A percentile compares a stretch with the other conserved stretches of the same genome.
These are phyloP conservation scores for Leucoptera coffeella DNA, from an alignment of 2,888 invertebrate species.

Conservation along the genomic window DNA sequence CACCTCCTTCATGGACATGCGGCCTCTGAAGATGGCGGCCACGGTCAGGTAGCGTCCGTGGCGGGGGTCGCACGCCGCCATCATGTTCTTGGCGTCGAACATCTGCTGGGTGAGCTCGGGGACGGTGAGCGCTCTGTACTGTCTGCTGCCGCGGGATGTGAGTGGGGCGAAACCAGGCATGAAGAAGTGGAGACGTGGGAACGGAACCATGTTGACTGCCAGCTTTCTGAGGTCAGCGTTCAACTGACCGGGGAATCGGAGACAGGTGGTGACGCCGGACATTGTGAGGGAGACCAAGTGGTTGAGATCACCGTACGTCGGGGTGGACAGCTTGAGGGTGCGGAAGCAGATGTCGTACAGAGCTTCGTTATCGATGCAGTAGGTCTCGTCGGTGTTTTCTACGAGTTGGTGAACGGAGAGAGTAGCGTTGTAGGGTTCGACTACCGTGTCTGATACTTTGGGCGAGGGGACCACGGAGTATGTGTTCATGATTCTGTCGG, in stretches of 20 bases:
- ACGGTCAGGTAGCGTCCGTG: conserved; percentile 89
- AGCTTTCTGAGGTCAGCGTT: conserved; percentile 91
- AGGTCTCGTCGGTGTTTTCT: conserved; percentile 87
- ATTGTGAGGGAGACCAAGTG: conserved; percentile 83
- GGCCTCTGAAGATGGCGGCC: conserved; percentile 84
- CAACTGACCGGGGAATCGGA: conserved; percentile 86
- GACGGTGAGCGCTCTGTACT: conserved; percentile 84
- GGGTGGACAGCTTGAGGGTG: conserved; percentile 77
- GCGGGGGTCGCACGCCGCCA: conserved; percentile 91
- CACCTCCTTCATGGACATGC: conserved; percentile 92
- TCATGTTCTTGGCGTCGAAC: conserved; percentile 97
- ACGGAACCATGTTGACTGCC: conserved; percentile 89
- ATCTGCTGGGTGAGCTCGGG: conserved; percentile 88
- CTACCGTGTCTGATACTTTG: conserved; percentile 67
- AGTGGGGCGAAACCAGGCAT: conserved; percentile 86
- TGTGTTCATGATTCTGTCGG: conserved; percentile 84
- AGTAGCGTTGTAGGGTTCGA: conserved; percentile 79
- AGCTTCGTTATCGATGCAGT: conserved; percentile 67
- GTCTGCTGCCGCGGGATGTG: conserved; percentile 79
- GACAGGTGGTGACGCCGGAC: conserved; percentile 80
- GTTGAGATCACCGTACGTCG: conserved; percentile 87
- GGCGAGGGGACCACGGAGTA: conserved; percentile 80
- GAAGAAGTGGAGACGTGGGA: conserved; percentile 76
- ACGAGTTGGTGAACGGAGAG: conserved; percentile 82
- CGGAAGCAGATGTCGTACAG: conserved; percentile 79